Evolutionary conservation across 35 echinoderm and acorn worm species (phyloP).

Genomic region (Eucidaris tribuloides): DNA sequence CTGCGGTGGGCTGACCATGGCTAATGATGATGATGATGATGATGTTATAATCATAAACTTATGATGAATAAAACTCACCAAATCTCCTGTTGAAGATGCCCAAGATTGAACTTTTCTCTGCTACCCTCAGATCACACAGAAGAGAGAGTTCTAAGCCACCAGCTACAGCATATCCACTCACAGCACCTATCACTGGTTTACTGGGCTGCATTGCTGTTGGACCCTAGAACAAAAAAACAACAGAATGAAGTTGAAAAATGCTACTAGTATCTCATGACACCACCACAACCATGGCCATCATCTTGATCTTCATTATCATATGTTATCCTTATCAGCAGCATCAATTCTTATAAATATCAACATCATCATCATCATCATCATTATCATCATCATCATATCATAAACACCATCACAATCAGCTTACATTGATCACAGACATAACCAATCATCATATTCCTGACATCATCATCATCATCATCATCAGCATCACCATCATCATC

Average conservation of each 20-base stretch:
- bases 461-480: no score
- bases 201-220: slow-evolving; percentile 74
- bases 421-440: no score
- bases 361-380: no score
- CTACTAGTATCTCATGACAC: neutral
- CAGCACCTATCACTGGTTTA: slow-evolving; percentile 91
- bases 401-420: no score
- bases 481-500: no score
- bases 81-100: slow-evolving; percentile 93
- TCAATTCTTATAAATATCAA: no score
- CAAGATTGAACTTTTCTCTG: slow-evolving; percentile 79
- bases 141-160: slow-evolving; percentile 87
- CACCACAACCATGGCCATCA: no score
- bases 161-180: slow-evolving; percentile 96
- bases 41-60: neutral
- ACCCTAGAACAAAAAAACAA: slow-evolving; percentile 51
- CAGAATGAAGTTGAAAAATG: neutral
- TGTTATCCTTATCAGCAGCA: no score
- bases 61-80: slow-evolving; percentile 69
- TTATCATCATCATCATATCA: no score
- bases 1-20: neutral
- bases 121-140: slow-evolving; percentile 92
- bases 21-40: neutral
- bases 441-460: no score
- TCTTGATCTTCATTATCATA: no score